Conservation (phyloP, 2,797 vertebrate genomes). For the Lophura swinhoii region DNA sequence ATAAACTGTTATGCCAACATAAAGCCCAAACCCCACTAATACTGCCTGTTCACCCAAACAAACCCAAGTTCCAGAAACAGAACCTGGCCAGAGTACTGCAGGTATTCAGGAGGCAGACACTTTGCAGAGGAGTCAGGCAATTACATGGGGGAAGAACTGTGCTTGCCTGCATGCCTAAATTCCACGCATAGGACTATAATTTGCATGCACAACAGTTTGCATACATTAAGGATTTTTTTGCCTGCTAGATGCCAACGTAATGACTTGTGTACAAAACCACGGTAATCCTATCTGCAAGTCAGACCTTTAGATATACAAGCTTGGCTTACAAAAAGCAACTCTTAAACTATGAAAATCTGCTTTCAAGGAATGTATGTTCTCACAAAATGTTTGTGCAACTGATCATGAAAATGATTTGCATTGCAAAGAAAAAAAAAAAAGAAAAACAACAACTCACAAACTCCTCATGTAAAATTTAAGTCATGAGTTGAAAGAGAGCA, state of each 20-base stretch:
- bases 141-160: neutral
- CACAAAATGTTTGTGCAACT: neutral
- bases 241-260: neutral
- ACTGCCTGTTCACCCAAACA: neutral
- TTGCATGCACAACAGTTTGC: conserved; percentile 30
- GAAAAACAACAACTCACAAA: neutral
- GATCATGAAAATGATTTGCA: neutral
- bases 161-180: conserved; percentile 10
- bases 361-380: neutral
- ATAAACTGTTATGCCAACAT: neutral
- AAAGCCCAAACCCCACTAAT: neutral
- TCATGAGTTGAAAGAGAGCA: neutral
- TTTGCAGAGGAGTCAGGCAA: neutral
- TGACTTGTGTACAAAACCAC: conserved; percentile 4
- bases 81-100: neutral
- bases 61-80: neutral
- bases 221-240: neutral
- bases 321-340: neutral
- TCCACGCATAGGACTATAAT: conserved; percentile 10
- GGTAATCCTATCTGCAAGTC: conserved; percentile 50
- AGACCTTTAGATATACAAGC: conserved; percentile 29
- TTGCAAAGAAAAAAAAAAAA: neutral
- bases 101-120: neutral
- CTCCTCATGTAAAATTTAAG: neutral
- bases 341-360: conserved; percentile 16